Base-by-base conservation (phyloP, 1,140 invertebrate species). In the Colletes latitarsis region DNA sequence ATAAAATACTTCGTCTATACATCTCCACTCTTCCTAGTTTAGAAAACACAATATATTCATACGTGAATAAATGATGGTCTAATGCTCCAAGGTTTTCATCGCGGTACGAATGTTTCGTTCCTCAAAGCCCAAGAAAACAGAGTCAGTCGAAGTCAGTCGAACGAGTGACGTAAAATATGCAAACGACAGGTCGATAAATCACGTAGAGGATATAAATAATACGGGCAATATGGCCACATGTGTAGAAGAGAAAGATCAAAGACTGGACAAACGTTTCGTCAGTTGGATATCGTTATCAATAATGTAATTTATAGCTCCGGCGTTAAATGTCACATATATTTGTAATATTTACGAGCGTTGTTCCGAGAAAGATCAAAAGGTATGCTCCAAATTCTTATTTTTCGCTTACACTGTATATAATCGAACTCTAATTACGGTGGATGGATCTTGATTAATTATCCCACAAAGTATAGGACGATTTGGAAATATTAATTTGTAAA, bases 161-260 rank as follows among this genome's bases (percentile, higher is more conserved):
- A 71, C 69, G 39, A 41, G 30, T 30, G 66, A 17, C 19, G 10
- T 15, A 30, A 62, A 77, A 52, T 57, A 39, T 70, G 58, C n/a
- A 62, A 62, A 55, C 46, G 30, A 14, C 67, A 41, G 55, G 69
- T 77, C 43, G 76, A 77, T 77, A 77, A 77, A 60, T 77, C 67
- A 77, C 67, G 67, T 39, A 15, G 21, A 46, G 46, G 67, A 58
- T 52, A 69, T 77, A 77, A 71, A 77, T 77, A 77, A 77, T 71
- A 52, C 39, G 62, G 70, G 73, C 52, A 53, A 74, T 58, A 66
- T 58, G 41, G 58, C 19, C 1, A 43, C 17, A 15, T 21, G 41
- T 30, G 57, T 58, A 52, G 49, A 46, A 21, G 9, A 8, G 15
- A n/a, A 55, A 17, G 46, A 53, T 49, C n/a, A 66, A 64, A 30